Percentiles rank a stretch among this genome's conserved stretches.
Conservation (phyloP, 2,113 vertebrate species). For the Neoarius graeffei region DNA sequence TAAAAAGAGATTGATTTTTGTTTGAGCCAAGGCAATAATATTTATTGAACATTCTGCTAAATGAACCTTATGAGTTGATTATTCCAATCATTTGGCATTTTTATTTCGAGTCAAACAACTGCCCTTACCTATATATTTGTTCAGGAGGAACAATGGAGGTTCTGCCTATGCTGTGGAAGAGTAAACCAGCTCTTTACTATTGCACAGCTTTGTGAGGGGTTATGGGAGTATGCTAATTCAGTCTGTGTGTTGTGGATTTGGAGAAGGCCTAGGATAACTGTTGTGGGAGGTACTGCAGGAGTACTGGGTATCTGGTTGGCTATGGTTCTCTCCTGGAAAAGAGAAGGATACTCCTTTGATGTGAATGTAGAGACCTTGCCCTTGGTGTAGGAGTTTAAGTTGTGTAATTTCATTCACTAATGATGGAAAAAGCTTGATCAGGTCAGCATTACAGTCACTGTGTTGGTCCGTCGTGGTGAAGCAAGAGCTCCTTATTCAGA, state of each 20-base stretch:
- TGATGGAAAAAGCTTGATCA: background rate
- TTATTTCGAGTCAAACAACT: background rate
- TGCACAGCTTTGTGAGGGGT: background rate
- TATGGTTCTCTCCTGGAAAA: background rate
- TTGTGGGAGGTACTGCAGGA: background rate
- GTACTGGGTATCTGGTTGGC: background rate
- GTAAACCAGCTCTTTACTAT: background rate
- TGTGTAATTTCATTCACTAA: background rate
- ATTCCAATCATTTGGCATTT: background rate
- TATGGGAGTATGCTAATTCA: background rate
- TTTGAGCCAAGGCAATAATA: background rate
- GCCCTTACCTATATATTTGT: background rate
- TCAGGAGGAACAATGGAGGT: background rate
- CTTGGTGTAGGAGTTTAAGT: background rate
- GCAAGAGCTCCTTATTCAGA: background rate
- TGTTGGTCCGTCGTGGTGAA: background rate
- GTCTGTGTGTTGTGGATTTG: background rate
- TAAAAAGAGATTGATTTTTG: background rate
- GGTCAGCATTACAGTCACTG: background rate
- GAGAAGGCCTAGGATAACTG: background rate
- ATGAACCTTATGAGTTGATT: background rate
- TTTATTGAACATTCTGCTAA: background rate
- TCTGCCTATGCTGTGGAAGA: background rate
- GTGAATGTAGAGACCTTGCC: background rate
- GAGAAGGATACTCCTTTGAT: background rate